phyloP scores from a whole-genome alignment of 1,140 invertebrate species.

The Bombus pascuorum region DNA sequence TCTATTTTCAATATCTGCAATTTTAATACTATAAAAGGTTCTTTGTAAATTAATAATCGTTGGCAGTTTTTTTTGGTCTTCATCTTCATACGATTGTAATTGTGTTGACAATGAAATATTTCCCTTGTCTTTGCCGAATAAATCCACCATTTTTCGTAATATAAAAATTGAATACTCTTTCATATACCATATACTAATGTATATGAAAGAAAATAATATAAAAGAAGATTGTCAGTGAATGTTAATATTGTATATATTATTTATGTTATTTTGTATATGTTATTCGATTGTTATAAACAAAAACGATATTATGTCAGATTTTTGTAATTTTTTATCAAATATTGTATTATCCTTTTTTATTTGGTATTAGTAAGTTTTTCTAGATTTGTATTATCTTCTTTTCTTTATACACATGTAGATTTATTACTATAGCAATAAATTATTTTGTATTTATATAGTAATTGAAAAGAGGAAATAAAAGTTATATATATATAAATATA shows the following conservation, averaged over 20 bases:
- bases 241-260: neutral
- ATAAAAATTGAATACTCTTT: neutral
- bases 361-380: neutral
- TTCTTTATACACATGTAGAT: too few species aligned
- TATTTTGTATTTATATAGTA: too few species aligned
- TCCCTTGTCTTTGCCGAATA: conserved; percentile 45
- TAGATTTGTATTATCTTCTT: too few species aligned
- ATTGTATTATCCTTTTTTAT: neutral
- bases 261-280: neutral
- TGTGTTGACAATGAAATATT: conserved; percentile 69
- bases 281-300: neutral
- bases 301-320: neutral
- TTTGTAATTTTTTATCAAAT: conserved; percentile 1
- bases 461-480: too few species aligned
- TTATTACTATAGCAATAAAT: too few species aligned
- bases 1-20: conserved; percentile 63
- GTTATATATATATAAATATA: neutral
- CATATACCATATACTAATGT: too few species aligned
- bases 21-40: conserved; percentile 69
- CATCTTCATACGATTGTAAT: conserved; percentile 65
- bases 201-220: too few species aligned
- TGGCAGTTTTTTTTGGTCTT: conserved; percentile 35
- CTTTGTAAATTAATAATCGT: conserved; percentile 73
- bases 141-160: conserved; percentile 56
- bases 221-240: too few species aligned